Base-by-base conservation (phyloP, 1,140 invertebrate species). In the Rhagoletis pomonella region DNA sequence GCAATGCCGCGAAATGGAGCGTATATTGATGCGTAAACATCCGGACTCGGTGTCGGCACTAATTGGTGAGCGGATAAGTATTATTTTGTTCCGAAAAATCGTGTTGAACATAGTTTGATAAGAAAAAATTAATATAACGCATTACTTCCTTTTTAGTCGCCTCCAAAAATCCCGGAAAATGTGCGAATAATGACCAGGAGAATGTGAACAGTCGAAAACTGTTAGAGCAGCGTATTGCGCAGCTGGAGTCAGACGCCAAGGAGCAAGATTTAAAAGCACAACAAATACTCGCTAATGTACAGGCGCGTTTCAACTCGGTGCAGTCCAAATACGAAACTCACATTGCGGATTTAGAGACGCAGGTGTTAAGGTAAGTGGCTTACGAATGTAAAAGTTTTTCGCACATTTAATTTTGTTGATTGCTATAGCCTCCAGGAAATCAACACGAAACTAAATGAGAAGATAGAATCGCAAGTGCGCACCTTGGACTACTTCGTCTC, bases 1-100 rank as follows among this genome's bases (percentile, higher is more conserved):
- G 19, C 96, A 97, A 91, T 95, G 96, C 4, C 96, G 96, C 77
- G 96, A 97, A 93, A 96, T 97, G 96, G 96, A 97, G 89, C 94
- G 96, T 88, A 97, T 97, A 87, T 94, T 97, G 2, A 95, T 95
- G 89, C 94, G 96, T 87, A 96, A 96, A 91, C 96, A 97, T 94
- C 96, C 96, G 0, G 96, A 97, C 91, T 96, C 96, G 0, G 96
- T 97, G 0, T 96, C 96, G 0, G 96, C 96, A 5, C 92, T 97
- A 14, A 96, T 97, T 89, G 95, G 94, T 95, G 89, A 87, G 89
- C 4, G 0, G 10, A 19, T 67, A 29, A 29, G 14, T 14, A 50
- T 55, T 0, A 62, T 47, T 58, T 87, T 9, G 50, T 7, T 55
- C 50, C 10, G 10, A 55, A 55, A 55, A 55, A 7, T 10, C 10